Percentiles rank a stretch among this genome's conserved stretches.
Conservation (phyloP, 1,140 invertebrate species). For the Notospermus geniculatus region DNA sequence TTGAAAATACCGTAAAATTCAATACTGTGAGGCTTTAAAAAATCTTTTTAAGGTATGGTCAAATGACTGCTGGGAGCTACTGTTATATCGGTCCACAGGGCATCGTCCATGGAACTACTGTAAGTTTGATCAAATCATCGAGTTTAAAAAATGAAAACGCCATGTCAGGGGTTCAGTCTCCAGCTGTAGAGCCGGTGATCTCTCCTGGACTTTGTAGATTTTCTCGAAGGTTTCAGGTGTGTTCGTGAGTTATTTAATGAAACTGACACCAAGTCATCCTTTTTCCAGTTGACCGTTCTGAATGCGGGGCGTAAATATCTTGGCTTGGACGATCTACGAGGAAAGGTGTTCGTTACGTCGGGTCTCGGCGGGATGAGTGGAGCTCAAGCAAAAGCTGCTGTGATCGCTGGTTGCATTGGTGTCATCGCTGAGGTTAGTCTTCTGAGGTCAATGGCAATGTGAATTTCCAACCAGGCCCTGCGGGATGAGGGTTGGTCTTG, state of each 20-base stretch:
- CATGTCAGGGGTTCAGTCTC: too few species aligned
- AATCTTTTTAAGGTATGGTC: constrained; percentile 56
- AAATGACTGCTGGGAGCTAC: constrained; percentile 67
- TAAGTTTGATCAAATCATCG: too few species aligned
- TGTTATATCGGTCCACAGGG: constrained; percentile 74
- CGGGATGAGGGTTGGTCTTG: too few species aligned
- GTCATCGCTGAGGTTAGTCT: constrained; percentile 66
- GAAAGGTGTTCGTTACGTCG: constrained; percentile 67
- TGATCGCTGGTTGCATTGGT: constrained; percentile 67
- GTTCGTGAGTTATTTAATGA: too few species aligned
- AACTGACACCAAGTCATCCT: too few species aligned
- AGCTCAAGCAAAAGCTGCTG: constrained; percentile 69
- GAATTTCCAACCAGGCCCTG: too few species aligned
- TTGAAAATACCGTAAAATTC: too few species aligned
- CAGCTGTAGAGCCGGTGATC: too few species aligned
- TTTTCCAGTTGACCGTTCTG: constrained; percentile 64
- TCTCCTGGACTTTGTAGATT: too few species aligned
- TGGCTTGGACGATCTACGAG: constrained; percentile 57
- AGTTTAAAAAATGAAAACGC: too few species aligned
- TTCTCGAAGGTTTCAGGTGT: too few species aligned
- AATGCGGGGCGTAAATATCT: constrained; percentile 68
- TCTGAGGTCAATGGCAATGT: background rate
- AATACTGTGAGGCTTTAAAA: too few species aligned
- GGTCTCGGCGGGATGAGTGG: constrained; percentile 72
- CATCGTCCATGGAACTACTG: constrained; percentile 71